phyloP scores from a whole-genome alignment of 2,113 vertebrate genomes.

The Typhlomys cinereus region DNA sequence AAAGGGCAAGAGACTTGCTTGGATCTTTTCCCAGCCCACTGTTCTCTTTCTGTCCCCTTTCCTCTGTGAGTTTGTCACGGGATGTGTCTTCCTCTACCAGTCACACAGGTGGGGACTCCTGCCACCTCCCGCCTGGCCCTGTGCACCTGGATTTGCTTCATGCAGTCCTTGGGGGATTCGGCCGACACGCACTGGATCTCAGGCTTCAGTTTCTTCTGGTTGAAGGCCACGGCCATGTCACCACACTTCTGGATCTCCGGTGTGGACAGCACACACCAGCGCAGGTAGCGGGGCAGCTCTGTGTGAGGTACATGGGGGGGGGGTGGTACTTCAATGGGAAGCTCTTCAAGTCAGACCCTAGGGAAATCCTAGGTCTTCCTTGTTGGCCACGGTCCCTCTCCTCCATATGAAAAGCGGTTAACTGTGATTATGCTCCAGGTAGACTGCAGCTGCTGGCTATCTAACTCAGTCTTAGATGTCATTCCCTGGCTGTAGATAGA shows the following conservation, averaged over 20 bases:
- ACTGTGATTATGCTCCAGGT: background rate
- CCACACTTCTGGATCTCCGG: conserved; percentile 93
- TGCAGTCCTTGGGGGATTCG: conserved; percentile 88
- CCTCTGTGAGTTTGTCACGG: background rate
- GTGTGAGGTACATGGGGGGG: background rate
- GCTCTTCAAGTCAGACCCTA: background rate
- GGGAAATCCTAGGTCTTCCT: background rate
- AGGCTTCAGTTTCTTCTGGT: conserved; percentile 86
- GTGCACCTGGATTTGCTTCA: conserved; percentile 91
- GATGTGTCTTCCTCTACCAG: background rate
- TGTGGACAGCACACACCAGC: conserved; percentile 93
- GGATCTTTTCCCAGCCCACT: background rate
- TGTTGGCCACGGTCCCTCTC: background rate
- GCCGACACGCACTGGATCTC: conserved; percentile 90
- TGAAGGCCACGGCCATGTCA: conserved; percentile 90
- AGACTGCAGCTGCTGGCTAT: background rate
- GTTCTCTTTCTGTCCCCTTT: background rate
- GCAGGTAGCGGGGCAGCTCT: conserved; percentile 88
- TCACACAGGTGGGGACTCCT: accelerated
- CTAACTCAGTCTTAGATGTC: background rate
- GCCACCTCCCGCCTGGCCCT: accelerated
- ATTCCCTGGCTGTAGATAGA: background rate
- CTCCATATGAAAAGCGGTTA: background rate
- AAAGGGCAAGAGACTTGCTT: background rate
- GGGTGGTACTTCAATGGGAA: background rate